These are phyloP conservation scores for Patiria miniata DNA, from an alignment of 35 echinoderm and acorn worm genomes.

Conservation along the genomic window DNA sequence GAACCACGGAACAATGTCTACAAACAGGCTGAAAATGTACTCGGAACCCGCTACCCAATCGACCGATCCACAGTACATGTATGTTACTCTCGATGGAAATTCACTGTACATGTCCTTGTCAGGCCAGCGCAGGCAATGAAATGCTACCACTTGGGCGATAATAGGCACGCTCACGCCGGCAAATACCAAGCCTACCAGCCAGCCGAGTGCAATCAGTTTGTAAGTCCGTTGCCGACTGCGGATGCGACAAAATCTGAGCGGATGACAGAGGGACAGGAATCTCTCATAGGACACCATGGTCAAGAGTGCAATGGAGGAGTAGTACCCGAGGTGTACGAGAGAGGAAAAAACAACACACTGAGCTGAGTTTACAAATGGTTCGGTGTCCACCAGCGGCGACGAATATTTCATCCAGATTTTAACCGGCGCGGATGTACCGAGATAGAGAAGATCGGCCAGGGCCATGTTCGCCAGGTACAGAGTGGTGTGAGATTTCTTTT, in stretches of 20 bases:
- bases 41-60: too few relatives aligned
- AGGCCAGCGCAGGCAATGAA: not conserved
- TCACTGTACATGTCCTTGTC: not conserved
- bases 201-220: not conserved
- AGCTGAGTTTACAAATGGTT: not conserved
- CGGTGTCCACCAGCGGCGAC: constrained; percentile 28
- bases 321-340: not conserved
- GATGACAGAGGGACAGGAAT: constrained; percentile 14
- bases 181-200: not conserved
- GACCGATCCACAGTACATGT: too few relatives aligned
- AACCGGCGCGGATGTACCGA: constrained; percentile 37
- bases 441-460: constrained; percentile 77
- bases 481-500: not conserved
- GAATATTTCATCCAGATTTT: constrained; percentile 53
- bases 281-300: not conserved
- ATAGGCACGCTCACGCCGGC: not conserved
- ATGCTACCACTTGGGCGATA: not conserved
- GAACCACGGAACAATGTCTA: not conserved
- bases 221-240: not conserved
- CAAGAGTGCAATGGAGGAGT: not conserved
- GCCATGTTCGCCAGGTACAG: constrained; percentile 39
- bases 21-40: too few relatives aligned
- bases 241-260: not conserved
- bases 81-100: not conserved
- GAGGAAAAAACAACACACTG: not conserved